Conservation (phyloP, 1,140 invertebrate genomes). For the Lepidotrigona ventralis region DNA sequence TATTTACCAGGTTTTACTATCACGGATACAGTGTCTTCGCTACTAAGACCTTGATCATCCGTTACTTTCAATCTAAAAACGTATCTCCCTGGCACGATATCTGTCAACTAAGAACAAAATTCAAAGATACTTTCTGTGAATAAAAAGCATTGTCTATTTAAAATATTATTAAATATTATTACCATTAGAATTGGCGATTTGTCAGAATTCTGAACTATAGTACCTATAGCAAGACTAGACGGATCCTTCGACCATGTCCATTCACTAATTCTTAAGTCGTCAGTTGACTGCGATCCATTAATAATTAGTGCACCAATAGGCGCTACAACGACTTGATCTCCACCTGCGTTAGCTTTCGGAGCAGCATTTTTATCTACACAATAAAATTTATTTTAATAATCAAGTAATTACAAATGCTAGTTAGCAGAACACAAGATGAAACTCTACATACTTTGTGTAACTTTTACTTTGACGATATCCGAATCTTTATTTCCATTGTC, state of each 20-base stretch:
- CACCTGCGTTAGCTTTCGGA: slow-evolving; percentile 93
- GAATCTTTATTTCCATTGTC: slow-evolving; percentile 89
- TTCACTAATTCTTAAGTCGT: slow-evolving; percentile 92
- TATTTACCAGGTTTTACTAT: slow-evolving; percentile 88
- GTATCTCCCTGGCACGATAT: slow-evolving; percentile 92
- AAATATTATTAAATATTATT: slow-evolving; percentile 40
- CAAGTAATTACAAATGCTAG: slow-evolving; percentile 12
- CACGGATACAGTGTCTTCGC: slow-evolving; percentile 90
- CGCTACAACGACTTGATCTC: slow-evolving; percentile 88
- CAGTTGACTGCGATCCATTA: slow-evolving; percentile 92
- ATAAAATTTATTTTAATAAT: slow-evolving; percentile 43
- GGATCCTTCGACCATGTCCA: slow-evolving; percentile 92
- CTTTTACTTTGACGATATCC: slow-evolving; percentile 87
- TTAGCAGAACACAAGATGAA: background rate
- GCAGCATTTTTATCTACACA: slow-evolving; percentile 91
- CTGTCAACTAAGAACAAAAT: slow-evolving; percentile 83
- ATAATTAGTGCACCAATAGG: slow-evolving; percentile 88
- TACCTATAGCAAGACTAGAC: slow-evolving; percentile 91
- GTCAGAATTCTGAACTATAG: slow-evolving; percentile 87
- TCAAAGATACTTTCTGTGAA: background rate
- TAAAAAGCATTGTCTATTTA: background rate
- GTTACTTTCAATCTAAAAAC: slow-evolving; percentile 93
- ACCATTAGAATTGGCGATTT: slow-evolving; percentile 89
- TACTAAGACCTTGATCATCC: slow-evolving; percentile 92
- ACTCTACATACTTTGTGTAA: slow-evolving; percentile 91